phyloP scores from a whole-genome alignment of 2,888 invertebrate species.

The Plusia festucae region DNA sequence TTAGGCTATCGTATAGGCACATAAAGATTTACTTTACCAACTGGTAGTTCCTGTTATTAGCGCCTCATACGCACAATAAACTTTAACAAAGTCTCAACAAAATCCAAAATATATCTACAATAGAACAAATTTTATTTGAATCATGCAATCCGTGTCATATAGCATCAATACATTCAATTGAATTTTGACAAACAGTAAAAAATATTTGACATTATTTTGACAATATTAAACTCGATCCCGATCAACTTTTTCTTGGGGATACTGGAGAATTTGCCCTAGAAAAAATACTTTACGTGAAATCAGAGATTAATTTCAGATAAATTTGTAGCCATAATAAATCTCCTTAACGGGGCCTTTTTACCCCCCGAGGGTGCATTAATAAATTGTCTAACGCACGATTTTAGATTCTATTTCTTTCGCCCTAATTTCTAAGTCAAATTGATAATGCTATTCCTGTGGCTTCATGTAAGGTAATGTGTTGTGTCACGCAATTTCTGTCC shows the following conservation, averaged over 20 bases:
- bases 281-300: constrained; percentile 52
- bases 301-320: constrained; percentile 67
- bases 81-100: no score
- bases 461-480: constrained; percentile 41
- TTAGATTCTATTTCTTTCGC: constrained; percentile 60
- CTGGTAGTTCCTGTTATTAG: no score
- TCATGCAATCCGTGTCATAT: no score
- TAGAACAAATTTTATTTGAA: no score
- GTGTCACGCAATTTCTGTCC: constrained; percentile 41
- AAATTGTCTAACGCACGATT: constrained; percentile 60
- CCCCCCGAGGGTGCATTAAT: constrained; percentile 56
- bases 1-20: no score
- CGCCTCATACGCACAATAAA: no score
- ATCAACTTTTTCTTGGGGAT: neutral
- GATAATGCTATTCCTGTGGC: constrained; percentile 31
- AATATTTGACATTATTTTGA: neutral
- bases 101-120: no score
- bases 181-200: no score
- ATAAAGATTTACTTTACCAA: no score
- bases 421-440: constrained; percentile 36
- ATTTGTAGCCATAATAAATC: constrained; percentile 60
- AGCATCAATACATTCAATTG: no score
- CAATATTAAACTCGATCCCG: neutral
- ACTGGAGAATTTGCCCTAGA: constrained; percentile 34
- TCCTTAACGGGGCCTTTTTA: constrained; percentile 32